Conservation (phyloP, 92 coral and sea anemone species). For the Blastomussa wellsi region DNA sequence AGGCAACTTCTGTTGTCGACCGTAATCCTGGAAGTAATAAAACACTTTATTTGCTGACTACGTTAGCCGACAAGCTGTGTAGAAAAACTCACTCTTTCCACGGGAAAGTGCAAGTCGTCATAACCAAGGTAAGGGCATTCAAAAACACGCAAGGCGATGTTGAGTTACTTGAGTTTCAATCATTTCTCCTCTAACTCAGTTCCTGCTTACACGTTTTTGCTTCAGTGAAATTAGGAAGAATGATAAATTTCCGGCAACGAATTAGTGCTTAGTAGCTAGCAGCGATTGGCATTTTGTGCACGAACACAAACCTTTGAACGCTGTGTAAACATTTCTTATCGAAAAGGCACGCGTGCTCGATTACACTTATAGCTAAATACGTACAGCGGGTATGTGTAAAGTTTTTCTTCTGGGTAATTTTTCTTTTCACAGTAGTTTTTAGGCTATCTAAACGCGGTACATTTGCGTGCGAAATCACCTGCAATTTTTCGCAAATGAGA, state of each 20-base stretch:
- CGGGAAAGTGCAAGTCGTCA: not conserved
- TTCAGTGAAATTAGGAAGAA: not conserved
- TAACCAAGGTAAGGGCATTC: not conserved
- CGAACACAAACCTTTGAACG: not conserved
- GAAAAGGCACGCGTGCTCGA: not conserved
- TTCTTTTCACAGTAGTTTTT: not conserved
- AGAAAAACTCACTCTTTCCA: not conserved
- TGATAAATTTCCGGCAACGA: no score
- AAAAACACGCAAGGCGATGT: not conserved
- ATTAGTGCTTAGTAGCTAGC: no score
- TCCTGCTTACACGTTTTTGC: not conserved
- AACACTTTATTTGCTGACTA: slow-evolving; percentile 6
- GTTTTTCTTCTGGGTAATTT: no score
- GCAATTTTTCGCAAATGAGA: not conserved
- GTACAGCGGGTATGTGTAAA: no score
- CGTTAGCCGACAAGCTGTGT: not conserved
- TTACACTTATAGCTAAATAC: not conserved
- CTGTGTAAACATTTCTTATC: not conserved
- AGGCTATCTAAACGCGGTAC: not conserved
- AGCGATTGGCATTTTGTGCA: no score
- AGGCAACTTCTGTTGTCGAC: not conserved
- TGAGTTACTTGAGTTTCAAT: not conserved
- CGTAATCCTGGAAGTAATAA: slow-evolving; percentile 13
- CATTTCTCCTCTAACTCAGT: not conserved
- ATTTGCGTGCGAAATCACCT: not conserved